Percentiles rank a stretch among this genome's conserved stretches.
These are phyloP conservation scores for Clupea harengus DNA, from an alignment of 2,113 vertebrate species.

Conservation along the genomic window DNA sequence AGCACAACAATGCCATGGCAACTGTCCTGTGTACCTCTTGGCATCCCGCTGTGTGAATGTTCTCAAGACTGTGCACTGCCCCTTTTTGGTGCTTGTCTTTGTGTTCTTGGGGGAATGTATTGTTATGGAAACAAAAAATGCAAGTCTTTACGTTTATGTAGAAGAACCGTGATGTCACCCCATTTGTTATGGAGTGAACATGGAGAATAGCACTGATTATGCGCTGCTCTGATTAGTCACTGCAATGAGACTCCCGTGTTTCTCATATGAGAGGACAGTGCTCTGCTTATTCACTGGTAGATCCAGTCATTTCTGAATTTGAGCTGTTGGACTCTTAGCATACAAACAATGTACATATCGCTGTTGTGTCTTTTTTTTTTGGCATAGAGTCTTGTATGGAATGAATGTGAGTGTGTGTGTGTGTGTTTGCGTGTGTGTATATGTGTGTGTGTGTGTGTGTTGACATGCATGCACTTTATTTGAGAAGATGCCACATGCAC, in stretches of 20 bases:
- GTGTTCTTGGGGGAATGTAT: neutral
- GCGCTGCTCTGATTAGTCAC: too few species aligned
- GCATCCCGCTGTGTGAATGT: conserved; percentile 55
- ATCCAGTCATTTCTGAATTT: neutral
- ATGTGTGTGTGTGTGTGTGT: neutral
- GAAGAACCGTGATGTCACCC: neutral
- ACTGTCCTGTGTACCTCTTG: conserved; percentile 48
- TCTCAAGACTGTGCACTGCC: conserved; percentile 3
- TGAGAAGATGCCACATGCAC: neutral
- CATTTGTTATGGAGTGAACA: neutral
- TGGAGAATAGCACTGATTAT: neutral
- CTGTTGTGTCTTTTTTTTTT: neutral
- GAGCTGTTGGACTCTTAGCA: neutral
- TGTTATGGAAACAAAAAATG: neutral
- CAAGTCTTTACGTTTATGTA: neutral
- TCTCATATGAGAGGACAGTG: neutral
- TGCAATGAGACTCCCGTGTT: neutral
- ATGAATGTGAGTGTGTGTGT: neutral
- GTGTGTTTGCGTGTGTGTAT: neutral
- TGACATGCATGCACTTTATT: neutral
- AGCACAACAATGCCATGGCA: conserved; percentile 60
- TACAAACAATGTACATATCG: too few species aligned
- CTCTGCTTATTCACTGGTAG: neutral
- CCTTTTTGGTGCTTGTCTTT: neutral
- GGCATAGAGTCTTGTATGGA: too few species aligned